phyloP scores from a whole-genome alignment of 2,888 invertebrate species.

The Eledona agricola region DNA sequence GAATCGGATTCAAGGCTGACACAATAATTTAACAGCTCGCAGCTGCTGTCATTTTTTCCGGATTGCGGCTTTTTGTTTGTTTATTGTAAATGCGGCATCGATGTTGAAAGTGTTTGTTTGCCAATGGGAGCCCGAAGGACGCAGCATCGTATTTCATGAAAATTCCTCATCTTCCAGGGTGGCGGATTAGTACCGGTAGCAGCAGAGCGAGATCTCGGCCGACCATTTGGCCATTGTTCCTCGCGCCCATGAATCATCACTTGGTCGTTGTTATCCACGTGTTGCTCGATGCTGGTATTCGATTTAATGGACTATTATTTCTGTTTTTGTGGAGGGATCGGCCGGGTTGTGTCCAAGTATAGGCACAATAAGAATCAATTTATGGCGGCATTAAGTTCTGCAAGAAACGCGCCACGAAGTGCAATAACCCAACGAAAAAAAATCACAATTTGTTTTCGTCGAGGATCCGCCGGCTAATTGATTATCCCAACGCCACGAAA shows the following conservation, averaged over 20 bases:
- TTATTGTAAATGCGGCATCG: constrained; percentile 12
- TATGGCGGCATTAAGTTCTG: constrained; percentile 20
- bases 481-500: too few species aligned
- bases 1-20: constrained; percentile 22
- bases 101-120: constrained; percentile 12
- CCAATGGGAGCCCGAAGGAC: constrained; percentile 18
- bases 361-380: constrained; percentile 33
- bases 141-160: too few species aligned
- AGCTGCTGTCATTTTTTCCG: constrained; percentile 21
- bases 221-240: constrained; percentile 47
- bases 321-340: not conserved
- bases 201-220: constrained; percentile 4
- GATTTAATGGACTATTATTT: constrained; percentile 31
- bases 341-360: constrained; percentile 20
- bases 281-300: constrained; percentile 32
- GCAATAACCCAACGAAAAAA: too few species aligned
- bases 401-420: too few species aligned
- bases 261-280: constrained; percentile 38
- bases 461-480: too few species aligned
- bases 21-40: constrained; percentile 23
- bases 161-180: not conserved
- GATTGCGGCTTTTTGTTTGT: constrained; percentile 11
- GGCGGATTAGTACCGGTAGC: not conserved
- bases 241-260: constrained; percentile 49
- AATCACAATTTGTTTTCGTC: too few species aligned